These are phyloP conservation scores for Gymnopithys bicolor DNA, from an alignment of 2,797 vertebrate genomes.

Conservation along the genomic window DNA sequence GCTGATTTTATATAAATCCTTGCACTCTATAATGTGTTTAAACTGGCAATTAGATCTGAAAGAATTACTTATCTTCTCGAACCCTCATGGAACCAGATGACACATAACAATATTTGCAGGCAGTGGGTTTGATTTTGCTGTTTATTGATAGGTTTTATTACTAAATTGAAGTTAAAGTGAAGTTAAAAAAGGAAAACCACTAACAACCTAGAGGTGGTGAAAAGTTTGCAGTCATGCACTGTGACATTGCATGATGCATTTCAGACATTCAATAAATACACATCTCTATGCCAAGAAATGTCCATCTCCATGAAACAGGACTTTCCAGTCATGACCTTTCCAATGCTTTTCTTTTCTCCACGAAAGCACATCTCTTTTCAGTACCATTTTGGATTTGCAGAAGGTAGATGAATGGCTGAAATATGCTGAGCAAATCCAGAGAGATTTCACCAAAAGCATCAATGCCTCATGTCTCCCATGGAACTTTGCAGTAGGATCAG, in stretches of 20 bases:
- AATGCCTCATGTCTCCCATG: neutral
- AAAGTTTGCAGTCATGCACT: neutral
- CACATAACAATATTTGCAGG: neutral
- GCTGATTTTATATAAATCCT: neutral
- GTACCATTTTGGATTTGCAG: neutral
- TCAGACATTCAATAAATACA: neutral
- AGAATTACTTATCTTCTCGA: neutral
- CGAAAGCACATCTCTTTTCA: neutral
- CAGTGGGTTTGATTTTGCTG: neutral
- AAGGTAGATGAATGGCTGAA: neutral
- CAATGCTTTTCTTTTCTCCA: neutral
- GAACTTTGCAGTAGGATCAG: rapidly evolving
- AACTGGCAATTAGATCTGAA: neutral
- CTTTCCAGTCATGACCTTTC: neutral
- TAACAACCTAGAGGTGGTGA: neutral
- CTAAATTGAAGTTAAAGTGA: neutral
- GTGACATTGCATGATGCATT: neutral
- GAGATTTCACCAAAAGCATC: neutral
- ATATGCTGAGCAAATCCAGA: neutral
- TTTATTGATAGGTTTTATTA: neutral
- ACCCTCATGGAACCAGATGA: neutral
- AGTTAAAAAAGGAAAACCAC: neutral
- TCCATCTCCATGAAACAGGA: neutral
- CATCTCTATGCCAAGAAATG: neutral
- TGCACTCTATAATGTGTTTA: neutral